Evolutionary conservation across 35 echinoderm and acorn worm genomes (phyloP), one percentile per base, ranked within the genome.

Genomic region (Strongylocentrotus purpuratus): DNA sequence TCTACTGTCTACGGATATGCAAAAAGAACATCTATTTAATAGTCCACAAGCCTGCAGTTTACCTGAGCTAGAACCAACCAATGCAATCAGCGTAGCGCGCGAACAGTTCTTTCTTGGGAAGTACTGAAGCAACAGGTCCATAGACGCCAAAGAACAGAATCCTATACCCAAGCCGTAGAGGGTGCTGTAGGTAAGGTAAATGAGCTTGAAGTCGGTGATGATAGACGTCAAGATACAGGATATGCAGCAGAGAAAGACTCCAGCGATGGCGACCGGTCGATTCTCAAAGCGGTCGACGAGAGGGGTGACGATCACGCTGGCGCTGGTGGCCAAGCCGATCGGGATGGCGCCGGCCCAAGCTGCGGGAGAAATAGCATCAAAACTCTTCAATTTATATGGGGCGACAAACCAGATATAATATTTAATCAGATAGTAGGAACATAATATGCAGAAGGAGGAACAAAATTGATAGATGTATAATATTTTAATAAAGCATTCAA

Each of bases 271-370:
- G 22, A 98, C 93, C 2, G 86, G 86, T 18, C 94, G 65, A 96
- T 98, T 98, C 35, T 94, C 90, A 85, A 98, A 93, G 47, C 95
- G 95, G 31, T 58, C 87, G 31, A 98, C 95, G 58, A 98, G 86
- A 5, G 96, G 86, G 55, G 94, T 98, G 0, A 95, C 96, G 20
- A 96, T 94, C 85, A 98, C 94, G 46, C 95, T 95, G n/a, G 94
- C 94, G 58, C 95, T 41, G 85, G 97, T 96, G 93, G 95, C 95
- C 15, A 98, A 90, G 35, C 97, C 97, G 92, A 98, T 98, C 48
- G 97, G 95, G 45, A 98, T 96, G 25, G 97, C 96, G 55, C 97
- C 97, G 28, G 96, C 86, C 97, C 97, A 98, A 32, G 94, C 97
- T 98, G 94, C 31, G 71, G 46, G 45, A 70, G 41, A 70, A 28